Evolutionary conservation across 2,797 vertebrate species (phyloP).

Genomic region (Dendrocincla fuliginosa): DNA sequence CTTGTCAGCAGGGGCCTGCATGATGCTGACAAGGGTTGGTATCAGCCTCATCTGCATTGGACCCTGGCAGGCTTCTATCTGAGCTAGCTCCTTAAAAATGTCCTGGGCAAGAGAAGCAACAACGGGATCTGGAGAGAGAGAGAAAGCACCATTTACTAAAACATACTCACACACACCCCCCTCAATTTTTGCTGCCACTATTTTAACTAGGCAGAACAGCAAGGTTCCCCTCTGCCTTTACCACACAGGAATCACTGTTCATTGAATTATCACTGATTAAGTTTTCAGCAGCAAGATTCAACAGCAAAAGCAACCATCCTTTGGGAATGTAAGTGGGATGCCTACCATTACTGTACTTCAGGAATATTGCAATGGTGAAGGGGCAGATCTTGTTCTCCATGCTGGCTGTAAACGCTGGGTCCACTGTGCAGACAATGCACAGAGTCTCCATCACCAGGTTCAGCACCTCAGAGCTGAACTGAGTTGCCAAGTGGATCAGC

Average conservation of each 20-base stretch:
- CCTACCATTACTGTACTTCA: constrained; percentile 97
- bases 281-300: background rate
- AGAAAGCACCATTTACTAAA: constrained; percentile 46
- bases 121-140: constrained; percentile 87
- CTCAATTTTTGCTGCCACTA: background rate
- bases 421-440: constrained; percentile 97
- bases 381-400: constrained; percentile 97
- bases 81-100: constrained; percentile 97
- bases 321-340: background rate
- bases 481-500: constrained; percentile 94
- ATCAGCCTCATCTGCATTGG: constrained; percentile 98
- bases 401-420: constrained; percentile 91
- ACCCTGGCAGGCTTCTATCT: constrained; percentile 95
- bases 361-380: constrained; percentile 97
- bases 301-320: background rate
- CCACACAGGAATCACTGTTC: background rate
- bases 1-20: constrained; percentile 97
- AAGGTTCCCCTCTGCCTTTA: background rate
- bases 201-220: background rate
- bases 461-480: constrained; percentile 97
- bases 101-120: constrained; percentile 97
- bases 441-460: constrained; percentile 98
- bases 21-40: constrained; percentile 97
- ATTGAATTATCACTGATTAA: background rate
- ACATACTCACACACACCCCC: background rate